A percentile compares a stretch with the other conserved stretches of the same genome.
These are phyloP conservation scores for Chloroceryle inda DNA, from an alignment of 2,797 vertebrate species.

Conservation along the genomic window DNA sequence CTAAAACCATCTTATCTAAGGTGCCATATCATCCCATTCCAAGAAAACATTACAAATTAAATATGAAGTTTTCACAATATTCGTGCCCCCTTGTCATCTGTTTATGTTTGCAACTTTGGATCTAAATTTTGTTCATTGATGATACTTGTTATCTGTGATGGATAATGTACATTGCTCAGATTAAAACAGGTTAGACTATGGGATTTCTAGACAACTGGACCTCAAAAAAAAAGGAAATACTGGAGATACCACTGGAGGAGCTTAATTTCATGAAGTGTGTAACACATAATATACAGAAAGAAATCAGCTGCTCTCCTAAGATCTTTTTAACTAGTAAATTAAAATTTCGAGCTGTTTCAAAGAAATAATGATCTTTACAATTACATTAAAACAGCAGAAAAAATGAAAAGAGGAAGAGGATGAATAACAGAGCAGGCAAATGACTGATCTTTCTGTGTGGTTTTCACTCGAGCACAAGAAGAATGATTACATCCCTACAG, in stretches of 20 bases:
- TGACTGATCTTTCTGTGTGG: conserved; percentile 69
- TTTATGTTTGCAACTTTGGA: neutral
- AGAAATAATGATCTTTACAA: conserved; percentile 35
- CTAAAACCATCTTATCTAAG: neutral
- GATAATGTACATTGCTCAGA: neutral
- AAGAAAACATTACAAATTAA: neutral
- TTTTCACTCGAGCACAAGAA: conserved; percentile 65
- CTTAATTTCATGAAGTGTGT: neutral
- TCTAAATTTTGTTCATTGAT: neutral
- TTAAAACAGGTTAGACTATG: neutral
- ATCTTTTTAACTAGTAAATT: neutral
- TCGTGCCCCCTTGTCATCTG: neutral
- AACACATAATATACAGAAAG: neutral
- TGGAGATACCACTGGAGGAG: neutral
- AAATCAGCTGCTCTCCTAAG: neutral
- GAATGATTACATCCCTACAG: conserved; percentile 70
- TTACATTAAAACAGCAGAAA: conserved; percentile 51
- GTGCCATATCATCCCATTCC: neutral
- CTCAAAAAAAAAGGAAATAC: neutral
- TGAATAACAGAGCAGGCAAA: conserved; percentile 58
- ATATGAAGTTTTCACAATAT: neutral
- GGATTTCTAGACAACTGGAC: neutral
- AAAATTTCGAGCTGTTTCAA: conserved; percentile 35
- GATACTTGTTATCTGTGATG: neutral
- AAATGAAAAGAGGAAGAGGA: conserved; percentile 40